A percentile compares a stretch with the other conserved stretches of the same genome.
Evolutionary conservation across 2,797 vertebrate genomes (phyloP).

Genomic region (Enteromius mattozi): DNA sequence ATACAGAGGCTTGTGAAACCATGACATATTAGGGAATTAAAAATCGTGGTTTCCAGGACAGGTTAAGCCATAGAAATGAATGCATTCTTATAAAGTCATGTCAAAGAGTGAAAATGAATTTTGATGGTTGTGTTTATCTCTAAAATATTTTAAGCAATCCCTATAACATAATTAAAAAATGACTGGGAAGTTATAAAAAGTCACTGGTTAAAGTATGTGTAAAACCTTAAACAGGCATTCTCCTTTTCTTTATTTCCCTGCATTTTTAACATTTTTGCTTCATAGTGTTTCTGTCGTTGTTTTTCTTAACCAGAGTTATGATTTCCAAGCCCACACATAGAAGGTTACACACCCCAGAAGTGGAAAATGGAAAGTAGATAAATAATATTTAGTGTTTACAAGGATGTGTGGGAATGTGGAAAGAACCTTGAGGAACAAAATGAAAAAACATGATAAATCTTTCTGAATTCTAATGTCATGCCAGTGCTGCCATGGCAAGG

Average conservation of each 20-base stretch:
- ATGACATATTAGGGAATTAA: neutral
- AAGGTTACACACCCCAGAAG: neutral
- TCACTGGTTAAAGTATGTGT: neutral
- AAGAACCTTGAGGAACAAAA: conserved; percentile 2
- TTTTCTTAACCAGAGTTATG: neutral
- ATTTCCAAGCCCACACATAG: neutral
- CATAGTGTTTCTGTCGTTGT: neutral
- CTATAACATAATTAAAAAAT: neutral
- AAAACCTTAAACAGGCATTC: neutral
- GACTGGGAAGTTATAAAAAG: neutral
- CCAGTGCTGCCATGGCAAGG: conserved; percentile 12
- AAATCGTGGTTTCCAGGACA: neutral
- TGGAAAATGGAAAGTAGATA: neutral
- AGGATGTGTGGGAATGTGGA: neutral
- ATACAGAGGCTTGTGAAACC: neutral
- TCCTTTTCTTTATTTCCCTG: neutral
- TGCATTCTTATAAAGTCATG: neutral
- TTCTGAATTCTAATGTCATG: conserved; percentile 24
- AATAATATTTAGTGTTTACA: conserved; percentile 27
- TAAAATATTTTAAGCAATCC: neutral
- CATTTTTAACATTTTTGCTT: neutral
- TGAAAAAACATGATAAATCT: conserved; percentile 2
- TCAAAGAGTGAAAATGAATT: neutral
- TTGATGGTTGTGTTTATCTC: neutral
- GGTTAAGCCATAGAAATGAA: neutral